These are phyloP conservation scores for Stegophylla sp. DNA, from an alignment of 2,888 invertebrate genomes.

Conservation along the genomic window DNA sequence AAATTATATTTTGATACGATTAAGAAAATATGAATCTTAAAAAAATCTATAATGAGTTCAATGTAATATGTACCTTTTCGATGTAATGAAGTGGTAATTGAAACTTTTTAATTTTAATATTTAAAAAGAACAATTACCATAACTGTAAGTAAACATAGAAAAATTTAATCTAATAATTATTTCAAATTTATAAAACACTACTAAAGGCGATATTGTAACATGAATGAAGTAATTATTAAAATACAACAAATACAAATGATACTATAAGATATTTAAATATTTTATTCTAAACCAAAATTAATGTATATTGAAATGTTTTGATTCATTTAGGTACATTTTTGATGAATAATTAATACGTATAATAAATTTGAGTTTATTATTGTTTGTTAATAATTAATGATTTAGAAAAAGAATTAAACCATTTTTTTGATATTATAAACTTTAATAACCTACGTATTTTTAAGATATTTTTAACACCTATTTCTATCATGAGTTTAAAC, in stretches of 20 bases:
- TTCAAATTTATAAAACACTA: constrained; percentile 5
- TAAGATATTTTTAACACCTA: not conserved
- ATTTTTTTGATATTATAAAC: no score
- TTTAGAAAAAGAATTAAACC: no score
- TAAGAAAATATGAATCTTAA: not conserved
- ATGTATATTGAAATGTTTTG: not conserved
- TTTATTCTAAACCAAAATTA: constrained; percentile 21
- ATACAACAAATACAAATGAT: constrained; percentile 32
- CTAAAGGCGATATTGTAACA: constrained; percentile 7
- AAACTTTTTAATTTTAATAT: not conserved
- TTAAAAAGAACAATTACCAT: not conserved
- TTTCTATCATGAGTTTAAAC: not conserved
- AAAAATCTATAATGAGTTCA: constrained; percentile 19
- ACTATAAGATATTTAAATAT: constrained; percentile 26
- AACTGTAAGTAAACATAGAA: not conserved
- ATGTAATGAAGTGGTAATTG: not conserved
- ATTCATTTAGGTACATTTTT: not conserved
- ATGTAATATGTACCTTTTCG: not conserved
- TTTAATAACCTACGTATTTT: no score
- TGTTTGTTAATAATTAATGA: not conserved
- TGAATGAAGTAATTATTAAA: constrained; percentile 6
- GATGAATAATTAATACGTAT: not conserved
- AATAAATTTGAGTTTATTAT: not conserved
- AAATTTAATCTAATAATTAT: constrained; percentile 10
- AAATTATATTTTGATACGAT: not conserved